Conservation (phyloP, 2,113 vertebrate genomes). For the Mustela nigripes region DNA sequence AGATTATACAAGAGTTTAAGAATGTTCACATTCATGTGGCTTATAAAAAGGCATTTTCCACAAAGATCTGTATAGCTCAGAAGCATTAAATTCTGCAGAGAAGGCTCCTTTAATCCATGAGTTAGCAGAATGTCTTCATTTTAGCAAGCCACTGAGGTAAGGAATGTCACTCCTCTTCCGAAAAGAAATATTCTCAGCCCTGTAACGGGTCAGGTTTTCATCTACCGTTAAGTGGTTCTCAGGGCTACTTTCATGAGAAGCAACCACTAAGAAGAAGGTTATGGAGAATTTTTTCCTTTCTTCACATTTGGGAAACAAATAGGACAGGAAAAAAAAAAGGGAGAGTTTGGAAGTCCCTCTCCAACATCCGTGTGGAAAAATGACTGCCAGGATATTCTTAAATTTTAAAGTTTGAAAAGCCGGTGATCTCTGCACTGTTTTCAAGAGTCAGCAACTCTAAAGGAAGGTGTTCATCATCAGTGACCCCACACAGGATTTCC, state of each 20-base stretch:
- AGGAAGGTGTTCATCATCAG: neutral
- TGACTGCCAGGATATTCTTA: neutral
- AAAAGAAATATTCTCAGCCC: neutral
- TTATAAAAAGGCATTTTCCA: neutral
- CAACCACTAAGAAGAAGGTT: neutral
- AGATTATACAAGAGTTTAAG: slow-evolving; percentile 38
- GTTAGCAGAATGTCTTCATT: neutral
- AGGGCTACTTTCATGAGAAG: rapidly evolving
- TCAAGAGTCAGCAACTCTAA: neutral
- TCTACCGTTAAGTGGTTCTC: rapidly evolving
- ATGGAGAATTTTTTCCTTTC: neutral
- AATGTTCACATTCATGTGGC: neutral
- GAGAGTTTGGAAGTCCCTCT: neutral
- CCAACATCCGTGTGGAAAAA: neutral
- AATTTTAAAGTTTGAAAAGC: neutral
- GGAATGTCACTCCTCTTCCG: neutral
- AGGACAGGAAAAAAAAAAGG: neutral
- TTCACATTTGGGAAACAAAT: neutral
- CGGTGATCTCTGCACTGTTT: neutral
- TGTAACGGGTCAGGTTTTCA: neutral
- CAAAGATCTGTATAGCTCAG: neutral
- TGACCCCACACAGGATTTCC: neutral
- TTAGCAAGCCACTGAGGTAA: neutral
- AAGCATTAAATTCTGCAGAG: neutral
- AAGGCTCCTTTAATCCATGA: neutral